phyloP scores from a whole-genome alignment of 2,888 invertebrate species.

The Eristalinus aeneus region DNA sequence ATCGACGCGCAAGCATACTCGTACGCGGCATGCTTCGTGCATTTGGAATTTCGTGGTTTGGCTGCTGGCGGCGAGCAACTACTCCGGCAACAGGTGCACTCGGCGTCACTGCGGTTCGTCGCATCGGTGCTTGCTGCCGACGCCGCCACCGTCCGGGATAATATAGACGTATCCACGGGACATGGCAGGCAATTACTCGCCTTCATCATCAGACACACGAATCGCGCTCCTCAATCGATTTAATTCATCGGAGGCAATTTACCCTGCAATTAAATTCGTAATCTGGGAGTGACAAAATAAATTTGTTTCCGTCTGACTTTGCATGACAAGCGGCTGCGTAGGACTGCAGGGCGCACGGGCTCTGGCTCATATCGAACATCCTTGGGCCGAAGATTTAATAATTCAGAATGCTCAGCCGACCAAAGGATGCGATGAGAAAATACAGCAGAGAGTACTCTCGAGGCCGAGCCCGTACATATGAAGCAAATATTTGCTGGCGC shows the following conservation, averaged over 20 bases:
- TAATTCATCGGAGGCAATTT: neutral
- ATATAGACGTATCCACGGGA: constrained; percentile 62
- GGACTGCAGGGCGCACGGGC: neutral
- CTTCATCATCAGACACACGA: neutral
- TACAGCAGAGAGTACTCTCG: constrained; percentile 9
- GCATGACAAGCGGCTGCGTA: neutral
- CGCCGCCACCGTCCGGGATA: constrained; percentile 1
- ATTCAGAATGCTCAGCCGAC: constrained; percentile 22
- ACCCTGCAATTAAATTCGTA: constrained; percentile 53
- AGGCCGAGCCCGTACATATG: constrained; percentile 20
- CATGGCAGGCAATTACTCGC: constrained; percentile 55
- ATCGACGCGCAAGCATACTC: constrained; percentile 23
- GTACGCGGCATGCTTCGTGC: constrained; percentile 32
- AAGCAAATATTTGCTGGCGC: constrained; percentile 55
- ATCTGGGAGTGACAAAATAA: constrained; percentile 53
- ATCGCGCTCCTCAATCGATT: neutral
- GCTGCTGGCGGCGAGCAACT: constrained; percentile 30
- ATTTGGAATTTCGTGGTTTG: constrained; percentile 59
- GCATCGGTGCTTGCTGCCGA: constrained; percentile 24
- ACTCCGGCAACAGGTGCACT: constrained; percentile 53
- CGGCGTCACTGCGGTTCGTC: constrained; percentile 30
- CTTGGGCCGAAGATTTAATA: constrained; percentile 12
- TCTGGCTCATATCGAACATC: neutral
- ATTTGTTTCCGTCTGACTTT: constrained; percentile 10
- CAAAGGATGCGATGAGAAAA: constrained; percentile 28